These are phyloP conservation scores for Paedocypris sp. DNA, from an alignment of 2,113 vertebrate genomes.

Conservation along the genomic window DNA sequence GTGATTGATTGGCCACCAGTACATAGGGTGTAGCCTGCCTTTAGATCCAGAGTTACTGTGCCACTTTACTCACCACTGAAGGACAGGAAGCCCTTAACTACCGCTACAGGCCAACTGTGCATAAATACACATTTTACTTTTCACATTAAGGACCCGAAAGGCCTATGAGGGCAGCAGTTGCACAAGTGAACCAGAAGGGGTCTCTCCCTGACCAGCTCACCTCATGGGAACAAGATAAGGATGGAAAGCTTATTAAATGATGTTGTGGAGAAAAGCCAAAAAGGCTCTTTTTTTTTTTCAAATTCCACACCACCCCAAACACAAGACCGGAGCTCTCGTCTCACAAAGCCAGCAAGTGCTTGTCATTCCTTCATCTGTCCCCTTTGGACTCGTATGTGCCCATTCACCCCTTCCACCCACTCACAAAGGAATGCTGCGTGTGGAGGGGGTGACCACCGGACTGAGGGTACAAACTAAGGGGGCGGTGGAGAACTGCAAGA, in stretches of 20 bases:
- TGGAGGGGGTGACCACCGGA: too few species aligned
- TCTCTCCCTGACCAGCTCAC: constrained; percentile 49
- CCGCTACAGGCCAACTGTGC: too few species aligned
- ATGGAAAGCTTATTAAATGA: background rate
- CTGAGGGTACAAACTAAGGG: too few species aligned
- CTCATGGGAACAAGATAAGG: background rate
- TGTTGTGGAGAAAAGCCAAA: constrained; percentile 12
- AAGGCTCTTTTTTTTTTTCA: background rate
- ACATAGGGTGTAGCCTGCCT: too few species aligned
- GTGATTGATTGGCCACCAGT: too few species aligned
- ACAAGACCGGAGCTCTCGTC: constrained; percentile 9
- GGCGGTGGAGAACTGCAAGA: background rate
- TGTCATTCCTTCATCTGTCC: constrained; percentile 11
- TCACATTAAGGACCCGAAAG: background rate
- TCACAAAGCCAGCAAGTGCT: background rate
- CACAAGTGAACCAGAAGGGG: constrained; percentile 53
- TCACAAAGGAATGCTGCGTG: background rate
- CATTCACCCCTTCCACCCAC: constrained; percentile 35
- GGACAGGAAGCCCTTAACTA: too few species aligned
- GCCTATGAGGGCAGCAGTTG: constrained; percentile 33
- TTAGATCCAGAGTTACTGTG: too few species aligned
- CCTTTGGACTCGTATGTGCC: constrained; percentile 24
- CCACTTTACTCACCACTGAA: too few species aligned
- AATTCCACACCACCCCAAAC: background rate
- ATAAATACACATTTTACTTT: background rate